phyloP scores from a whole-genome alignment of 2,888 invertebrate species.

The Ashinkailepas kermadecensis region DNA sequence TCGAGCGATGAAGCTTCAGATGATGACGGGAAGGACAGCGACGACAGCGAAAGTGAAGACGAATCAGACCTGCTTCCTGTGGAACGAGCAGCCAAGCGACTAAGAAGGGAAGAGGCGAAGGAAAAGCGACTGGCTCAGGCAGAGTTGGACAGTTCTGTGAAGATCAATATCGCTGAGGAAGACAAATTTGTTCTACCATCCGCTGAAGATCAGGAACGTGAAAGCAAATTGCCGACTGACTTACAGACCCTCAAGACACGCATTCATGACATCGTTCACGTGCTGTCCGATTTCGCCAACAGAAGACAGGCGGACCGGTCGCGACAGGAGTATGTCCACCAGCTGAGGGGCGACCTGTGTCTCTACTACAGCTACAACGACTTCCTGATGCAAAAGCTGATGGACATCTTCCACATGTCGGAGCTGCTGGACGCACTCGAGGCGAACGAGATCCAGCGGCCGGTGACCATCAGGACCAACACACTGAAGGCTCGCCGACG shows the following conservation, averaged over 20 bases:
- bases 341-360: conserved; percentile 77
- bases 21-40: conserved; percentile 40
- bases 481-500: conserved; percentile 66
- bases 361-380: conserved; percentile 94
- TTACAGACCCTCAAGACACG: conserved; percentile 79
- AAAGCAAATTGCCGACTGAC: conserved; percentile 50
- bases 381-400: conserved; percentile 83
- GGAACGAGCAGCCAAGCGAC: conserved; percentile 70
- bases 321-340: conserved; percentile 70
- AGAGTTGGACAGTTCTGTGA: conserved; percentile 75
- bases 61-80: conserved; percentile 71
- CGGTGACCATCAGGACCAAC: conserved; percentile 84
- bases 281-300: conserved; percentile 68
- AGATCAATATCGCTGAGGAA: conserved; percentile 57
- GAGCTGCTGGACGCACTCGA: conserved; percentile 91
- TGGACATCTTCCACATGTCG: conserved; percentile 77
- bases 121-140: conserved; percentile 65
- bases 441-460: conserved; percentile 89
- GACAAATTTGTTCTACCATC: conserved; percentile 52
- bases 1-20: conserved; percentile 15
- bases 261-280: conserved; percentile 71
- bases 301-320: conserved; percentile 50
- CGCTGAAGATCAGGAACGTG: conserved; percentile 58
- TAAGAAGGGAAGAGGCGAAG: conserved; percentile 62
- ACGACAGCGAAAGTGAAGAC: conserved; percentile 36